A percentile compares a stretch with the other conserved stretches of the same genome.
Evolutionary conservation across 2,113 vertebrate genomes (phyloP).

Genomic region (Narcine bancroftii): DNA sequence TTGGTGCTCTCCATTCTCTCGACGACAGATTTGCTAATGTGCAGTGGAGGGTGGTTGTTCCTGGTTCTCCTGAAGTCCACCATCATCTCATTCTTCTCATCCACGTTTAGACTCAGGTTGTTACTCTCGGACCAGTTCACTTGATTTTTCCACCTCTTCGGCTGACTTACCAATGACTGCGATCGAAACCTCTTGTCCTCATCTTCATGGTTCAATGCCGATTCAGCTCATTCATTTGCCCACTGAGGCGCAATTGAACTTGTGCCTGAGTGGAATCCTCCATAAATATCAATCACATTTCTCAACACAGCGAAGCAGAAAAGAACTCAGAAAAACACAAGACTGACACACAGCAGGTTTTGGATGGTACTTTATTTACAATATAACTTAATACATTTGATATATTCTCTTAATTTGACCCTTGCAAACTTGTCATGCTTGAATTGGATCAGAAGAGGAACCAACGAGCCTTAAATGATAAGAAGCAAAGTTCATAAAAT

Average conservation of each 20-base stretch:
- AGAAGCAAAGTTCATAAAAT: no score
- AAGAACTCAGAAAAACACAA: background rate
- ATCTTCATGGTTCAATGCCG: background rate
- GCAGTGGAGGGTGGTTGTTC: no score
- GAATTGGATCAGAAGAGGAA: no score
- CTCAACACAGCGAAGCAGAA: background rate
- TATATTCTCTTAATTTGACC: no score
- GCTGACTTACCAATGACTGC: background rate
- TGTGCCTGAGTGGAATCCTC: background rate
- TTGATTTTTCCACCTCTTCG: no score
- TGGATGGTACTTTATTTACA: background rate
- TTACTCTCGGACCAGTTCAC: no score
- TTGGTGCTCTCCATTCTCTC: no score
- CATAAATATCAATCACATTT: background rate
- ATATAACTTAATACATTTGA: background rate
- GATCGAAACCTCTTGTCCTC: background rate
- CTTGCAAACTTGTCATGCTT: background rate
- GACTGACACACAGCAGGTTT: background rate
- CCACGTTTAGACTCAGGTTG: no score
- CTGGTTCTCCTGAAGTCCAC: no score
- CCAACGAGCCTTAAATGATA: no score
- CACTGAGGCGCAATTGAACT: background rate
- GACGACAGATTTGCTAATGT: no score
- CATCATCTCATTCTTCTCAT: no score
- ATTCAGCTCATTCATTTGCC: background rate